Conservation (phyloP, 2,888 invertebrate genomes). For the Beris chalybata region DNA sequence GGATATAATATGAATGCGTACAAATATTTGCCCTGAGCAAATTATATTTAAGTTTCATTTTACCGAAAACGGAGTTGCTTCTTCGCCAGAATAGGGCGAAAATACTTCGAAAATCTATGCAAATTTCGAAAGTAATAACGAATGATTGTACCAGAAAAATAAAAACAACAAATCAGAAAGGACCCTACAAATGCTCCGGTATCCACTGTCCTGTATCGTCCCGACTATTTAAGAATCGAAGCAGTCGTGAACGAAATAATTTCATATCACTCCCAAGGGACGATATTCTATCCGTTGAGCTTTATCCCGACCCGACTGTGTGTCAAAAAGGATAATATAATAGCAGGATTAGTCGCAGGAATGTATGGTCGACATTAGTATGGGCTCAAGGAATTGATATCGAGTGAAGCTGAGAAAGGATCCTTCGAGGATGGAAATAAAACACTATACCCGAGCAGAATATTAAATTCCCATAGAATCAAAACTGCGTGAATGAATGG, state of each 20-base stretch:
- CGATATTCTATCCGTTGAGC: not conserved
- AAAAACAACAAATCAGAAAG: too few species aligned
- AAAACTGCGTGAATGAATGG: not conserved
- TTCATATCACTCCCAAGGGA: not conserved
- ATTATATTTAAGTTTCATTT: too few species aligned
- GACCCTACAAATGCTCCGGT: too few species aligned
- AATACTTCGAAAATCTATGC: not conserved
- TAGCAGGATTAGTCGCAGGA: conserved; percentile 5
- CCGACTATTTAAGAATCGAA: not conserved
- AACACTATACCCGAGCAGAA: not conserved
- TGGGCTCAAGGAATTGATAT: too few species aligned
- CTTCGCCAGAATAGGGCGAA: not conserved
- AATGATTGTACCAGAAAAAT: too few species aligned
- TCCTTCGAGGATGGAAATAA: not conserved
- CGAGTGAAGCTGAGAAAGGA: not conserved
- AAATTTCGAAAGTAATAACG: not conserved
- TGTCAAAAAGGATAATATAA: conserved; percentile 24
- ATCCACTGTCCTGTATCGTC: too few species aligned
- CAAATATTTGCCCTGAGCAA: too few species aligned
- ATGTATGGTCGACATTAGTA: too few species aligned
- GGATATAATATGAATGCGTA: too few species aligned
- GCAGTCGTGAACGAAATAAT: conserved; percentile 8
- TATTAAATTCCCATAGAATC: conserved; percentile 11
- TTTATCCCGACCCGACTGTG: not conserved
- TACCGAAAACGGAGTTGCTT: too few species aligned